Percentiles rank a stretch among this genome's conserved stretches.
Evolutionary conservation across 1,140 invertebrate genomes (phyloP).

Genomic region (Chymomyza costata): DNA sequence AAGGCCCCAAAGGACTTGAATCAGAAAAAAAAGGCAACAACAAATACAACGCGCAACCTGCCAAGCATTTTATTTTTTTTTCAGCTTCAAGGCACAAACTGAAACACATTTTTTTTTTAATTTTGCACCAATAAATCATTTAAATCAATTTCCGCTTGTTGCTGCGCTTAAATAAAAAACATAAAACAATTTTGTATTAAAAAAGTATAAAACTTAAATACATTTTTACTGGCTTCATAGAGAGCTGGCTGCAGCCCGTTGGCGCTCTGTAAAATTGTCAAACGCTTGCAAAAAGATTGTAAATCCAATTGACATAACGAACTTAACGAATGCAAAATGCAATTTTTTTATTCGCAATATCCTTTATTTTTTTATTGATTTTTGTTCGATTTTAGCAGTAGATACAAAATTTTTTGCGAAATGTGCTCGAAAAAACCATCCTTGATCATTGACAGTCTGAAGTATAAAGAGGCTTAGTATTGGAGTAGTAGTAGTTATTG

Average conservation of each 20-base stretch:
- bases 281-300: conserved; percentile 61
- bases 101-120: conserved; percentile 20
- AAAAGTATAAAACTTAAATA: too few relatives aligned
- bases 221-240: too few relatives aligned
- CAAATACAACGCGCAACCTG: conserved; percentile 38
- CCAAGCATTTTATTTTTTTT: conserved; percentile 20
- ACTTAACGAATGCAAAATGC: conserved; percentile 37
- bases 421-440: too few relatives aligned
- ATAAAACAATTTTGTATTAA: conserved; percentile 17
- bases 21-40: conserved; percentile 15
- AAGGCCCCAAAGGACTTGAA: conserved; percentile 46
- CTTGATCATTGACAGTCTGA: too few relatives aligned
- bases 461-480: too few relatives aligned
- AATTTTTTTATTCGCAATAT: not conserved
- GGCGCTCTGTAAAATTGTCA: conserved; percentile 50
- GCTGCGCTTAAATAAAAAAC: too few relatives aligned
- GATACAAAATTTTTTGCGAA: conserved; percentile 13
- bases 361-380: not conserved
- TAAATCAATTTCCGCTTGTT: conserved; percentile 70
- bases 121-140: conserved; percentile 62
- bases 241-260: conserved; percentile 12
- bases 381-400: not conserved
- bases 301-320: conserved; percentile 69
- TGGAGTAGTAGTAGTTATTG: too few relatives aligned
- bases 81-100: conserved; percentile 27